Evolutionary conservation across 2,888 invertebrate genomes (phyloP), one percentile per base, ranked within the genome.

Genomic region (Rhagium mordax): DNA sequence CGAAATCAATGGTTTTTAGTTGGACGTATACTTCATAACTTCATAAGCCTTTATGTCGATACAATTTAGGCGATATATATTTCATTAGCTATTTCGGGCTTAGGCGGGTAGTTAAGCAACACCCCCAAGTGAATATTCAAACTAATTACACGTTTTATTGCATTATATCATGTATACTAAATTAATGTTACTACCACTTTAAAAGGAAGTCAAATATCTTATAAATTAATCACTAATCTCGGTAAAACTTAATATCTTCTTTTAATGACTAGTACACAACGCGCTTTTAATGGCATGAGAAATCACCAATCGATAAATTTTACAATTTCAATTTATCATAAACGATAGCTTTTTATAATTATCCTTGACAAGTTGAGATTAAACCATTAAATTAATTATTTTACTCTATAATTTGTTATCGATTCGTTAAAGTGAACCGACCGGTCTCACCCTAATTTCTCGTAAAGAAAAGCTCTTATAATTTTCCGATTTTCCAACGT

Each of bases 351-450:
- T 72, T 74, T 72, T 68, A 65, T 53, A 69, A 74, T 74, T 68
- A 71, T 65, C 64, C 74, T 68, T 60, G 74, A 74, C 70, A 76
- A 71, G 55, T 72, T 67, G 51, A 72, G 72, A 75, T 77, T 77
- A 77, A 75, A 75, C 69, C 67, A 73, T 76, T 76, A 73, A 75
- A 78, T 79, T 78, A 78, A 79, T 78, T 80, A 74, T 77, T 77
- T 70, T 49, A 57, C 66, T 71, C 66, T 61, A 77, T 77, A 78
- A 81, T 79, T 78, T 72, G 75, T 74, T 77, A 78, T 79, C 77
- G 77, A 78, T 78, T 74, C 57, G 51, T 55, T 60, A 70, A 74
- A 60, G 65, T 53, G 65, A 65, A 27, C 41, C 53, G 65, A 64
- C 53, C 47, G 41, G 20, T 61, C 69, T 69, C 71, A 49, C 67